These are phyloP conservation scores for Tetanocera ferruginea DNA, from an alignment of 2,888 invertebrate species.

Conservation along the genomic window DNA sequence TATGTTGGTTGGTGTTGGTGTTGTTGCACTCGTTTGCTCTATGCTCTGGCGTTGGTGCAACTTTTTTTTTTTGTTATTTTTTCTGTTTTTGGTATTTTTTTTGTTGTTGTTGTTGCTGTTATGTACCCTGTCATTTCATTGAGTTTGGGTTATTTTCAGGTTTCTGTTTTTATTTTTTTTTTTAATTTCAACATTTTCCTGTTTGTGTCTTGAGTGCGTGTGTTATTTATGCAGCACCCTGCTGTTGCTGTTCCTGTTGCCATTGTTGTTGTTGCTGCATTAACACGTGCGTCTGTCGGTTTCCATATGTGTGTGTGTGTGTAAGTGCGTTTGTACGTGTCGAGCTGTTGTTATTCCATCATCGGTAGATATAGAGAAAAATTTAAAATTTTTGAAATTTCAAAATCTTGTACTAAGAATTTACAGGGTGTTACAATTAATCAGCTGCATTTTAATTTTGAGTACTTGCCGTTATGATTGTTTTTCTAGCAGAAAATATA, in stretches of 20 bases:
- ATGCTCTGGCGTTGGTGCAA: slow-evolving; percentile 5
- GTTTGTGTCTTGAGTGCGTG: slow-evolving; percentile 45
- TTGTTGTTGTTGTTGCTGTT: slow-evolving; percentile 32
- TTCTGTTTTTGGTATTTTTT: background rate
- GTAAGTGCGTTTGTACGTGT: background rate
- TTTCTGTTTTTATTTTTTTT: slow-evolving; percentile 5
- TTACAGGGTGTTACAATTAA: slow-evolving; percentile 4
- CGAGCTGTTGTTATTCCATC: background rate
- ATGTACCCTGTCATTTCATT: slow-evolving; percentile 17
- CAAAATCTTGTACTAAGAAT: background rate
- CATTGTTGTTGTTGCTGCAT: background rate
- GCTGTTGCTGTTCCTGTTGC: slow-evolving; percentile 41
- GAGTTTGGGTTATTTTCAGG: slow-evolving; percentile 17
- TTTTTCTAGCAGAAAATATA: background rate
- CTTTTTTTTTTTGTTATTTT: background rate
- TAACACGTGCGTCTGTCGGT: slow-evolving; percentile 20
- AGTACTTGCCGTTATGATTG: no score
- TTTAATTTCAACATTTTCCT: background rate
- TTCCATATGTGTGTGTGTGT: background rate
- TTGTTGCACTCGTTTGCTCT: slow-evolving; percentile 18
- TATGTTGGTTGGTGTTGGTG: background rate
- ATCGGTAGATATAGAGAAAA: slow-evolving; percentile 21
- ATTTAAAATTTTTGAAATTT: slow-evolving; percentile 10
- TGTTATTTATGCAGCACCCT: slow-evolving; percentile 55
- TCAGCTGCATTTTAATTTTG: no score